phyloP scores from a whole-genome alignment of 2,113 vertebrate species.

The Trematocara variabile region DNA sequence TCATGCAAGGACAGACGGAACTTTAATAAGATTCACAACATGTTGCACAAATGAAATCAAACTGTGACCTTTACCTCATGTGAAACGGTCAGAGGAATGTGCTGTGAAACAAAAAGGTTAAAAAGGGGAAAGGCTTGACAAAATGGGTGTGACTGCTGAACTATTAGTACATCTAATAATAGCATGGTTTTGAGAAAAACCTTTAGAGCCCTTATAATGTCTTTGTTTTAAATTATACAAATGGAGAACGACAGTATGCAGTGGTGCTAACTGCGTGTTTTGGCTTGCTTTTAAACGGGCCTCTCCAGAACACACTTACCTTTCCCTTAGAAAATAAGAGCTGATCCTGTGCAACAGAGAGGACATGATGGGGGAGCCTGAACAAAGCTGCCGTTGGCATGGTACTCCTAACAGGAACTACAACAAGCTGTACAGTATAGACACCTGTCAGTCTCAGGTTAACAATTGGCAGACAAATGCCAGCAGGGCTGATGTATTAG shows the following conservation, averaged over 20 bases:
- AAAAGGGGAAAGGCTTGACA: neutral
- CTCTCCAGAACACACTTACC: slow-evolving; percentile 44
- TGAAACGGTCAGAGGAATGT: neutral
- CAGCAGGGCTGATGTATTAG: neutral
- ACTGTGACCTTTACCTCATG: neutral
- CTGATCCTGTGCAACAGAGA: slow-evolving; percentile 24
- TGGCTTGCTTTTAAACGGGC: slow-evolving; percentile 12
- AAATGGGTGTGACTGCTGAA: neutral
- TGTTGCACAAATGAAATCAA: neutral
- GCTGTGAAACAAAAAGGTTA: neutral
- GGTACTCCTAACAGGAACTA: slow-evolving; percentile 12
- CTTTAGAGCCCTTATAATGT: neutral
- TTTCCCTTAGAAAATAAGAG: slow-evolving; percentile 30
- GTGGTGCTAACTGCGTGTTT: slow-evolving; percentile 40
- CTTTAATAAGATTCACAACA: neutral
- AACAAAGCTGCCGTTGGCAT: slow-evolving; percentile 30
- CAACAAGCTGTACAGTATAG: slow-evolving; percentile 11
- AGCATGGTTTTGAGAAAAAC: neutral
- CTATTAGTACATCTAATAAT: neutral
- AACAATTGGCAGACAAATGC: neutral
- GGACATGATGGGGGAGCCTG: neutral
- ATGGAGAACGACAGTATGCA: neutral
- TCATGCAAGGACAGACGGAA: neutral
- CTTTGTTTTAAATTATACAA: neutral
- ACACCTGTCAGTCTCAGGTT: neutral